Percentiles rank a stretch among this genome's conserved stretches.
phyloP scores from a whole-genome alignment of 1,140 invertebrate genomes.

The Marisa cornuarietis region DNA sequence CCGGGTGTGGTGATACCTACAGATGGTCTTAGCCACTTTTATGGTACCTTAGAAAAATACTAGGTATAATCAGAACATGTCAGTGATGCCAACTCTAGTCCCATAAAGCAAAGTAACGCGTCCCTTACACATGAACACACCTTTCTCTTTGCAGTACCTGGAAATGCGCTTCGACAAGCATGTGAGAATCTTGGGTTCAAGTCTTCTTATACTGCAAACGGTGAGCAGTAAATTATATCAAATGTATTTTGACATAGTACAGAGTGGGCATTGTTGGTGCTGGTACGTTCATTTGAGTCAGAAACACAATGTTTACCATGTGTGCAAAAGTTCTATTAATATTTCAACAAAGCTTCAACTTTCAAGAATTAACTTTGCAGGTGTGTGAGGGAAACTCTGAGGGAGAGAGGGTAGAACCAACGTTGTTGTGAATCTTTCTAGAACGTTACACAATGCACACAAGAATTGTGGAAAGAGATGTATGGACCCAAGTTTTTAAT shows the following conservation, averaged over 20 bases:
- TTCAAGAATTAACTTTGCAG: too few species aligned
- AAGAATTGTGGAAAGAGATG: not conserved
- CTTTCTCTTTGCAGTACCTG: conserved; percentile 76
- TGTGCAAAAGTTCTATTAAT: too few species aligned
- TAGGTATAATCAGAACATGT: not conserved
- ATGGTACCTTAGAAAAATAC: not conserved
- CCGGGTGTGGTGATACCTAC: not conserved
- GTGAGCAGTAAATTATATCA: conserved; percentile 67
- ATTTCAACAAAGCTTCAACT: too few species aligned
- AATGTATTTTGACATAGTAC: too few species aligned
- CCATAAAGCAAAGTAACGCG: conserved; percentile 44
- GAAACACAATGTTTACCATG: too few species aligned
- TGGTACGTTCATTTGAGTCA: too few species aligned
- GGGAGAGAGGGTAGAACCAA: too few species aligned
- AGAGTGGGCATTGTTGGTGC: too few species aligned
- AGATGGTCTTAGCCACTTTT: not conserved
- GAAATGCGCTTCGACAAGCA: conserved; percentile 68
- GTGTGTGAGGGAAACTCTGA: too few species aligned
- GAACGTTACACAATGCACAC: not conserved
- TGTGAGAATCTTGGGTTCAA: conserved; percentile 43
- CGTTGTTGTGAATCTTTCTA: too few species aligned
- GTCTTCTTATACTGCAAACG: conserved; percentile 61
- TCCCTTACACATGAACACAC: not conserved
- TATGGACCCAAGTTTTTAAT: not conserved
- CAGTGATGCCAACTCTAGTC: conserved; percentile 22